Percentiles rank a stretch among this genome's conserved stretches.
phyloP scores from a whole-genome alignment of 1,140 invertebrate genomes.

The Pseudoatta argentina region DNA sequence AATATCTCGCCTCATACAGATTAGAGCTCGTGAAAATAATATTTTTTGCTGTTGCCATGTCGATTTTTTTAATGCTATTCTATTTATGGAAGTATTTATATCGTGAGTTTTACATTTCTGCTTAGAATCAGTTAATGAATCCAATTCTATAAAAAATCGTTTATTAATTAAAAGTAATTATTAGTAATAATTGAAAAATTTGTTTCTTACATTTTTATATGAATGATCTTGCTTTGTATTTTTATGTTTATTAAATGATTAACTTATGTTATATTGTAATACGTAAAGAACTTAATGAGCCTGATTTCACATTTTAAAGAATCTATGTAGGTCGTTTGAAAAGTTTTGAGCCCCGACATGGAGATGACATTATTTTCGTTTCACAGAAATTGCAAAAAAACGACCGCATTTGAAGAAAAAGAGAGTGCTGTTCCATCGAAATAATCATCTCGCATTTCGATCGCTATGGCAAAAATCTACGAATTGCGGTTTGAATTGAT shows the following conservation, averaged over 20 bases:
- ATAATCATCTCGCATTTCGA: too few relatives aligned
- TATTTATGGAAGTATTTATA: neutral
- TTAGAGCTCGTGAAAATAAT: slow-evolving; percentile 88
- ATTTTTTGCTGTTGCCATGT: slow-evolving; percentile 88
- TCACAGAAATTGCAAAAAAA: too few relatives aligned
- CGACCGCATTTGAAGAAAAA: too few relatives aligned
- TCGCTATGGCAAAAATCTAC: too few relatives aligned
- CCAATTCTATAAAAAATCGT: slow-evolving; percentile 25
- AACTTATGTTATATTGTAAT: neutral
- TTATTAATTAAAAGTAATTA: too few relatives aligned
- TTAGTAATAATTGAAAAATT: neutral
- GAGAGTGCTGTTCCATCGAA: too few relatives aligned
- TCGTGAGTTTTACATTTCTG: neutral
- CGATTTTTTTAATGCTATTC: slow-evolving; percentile 72
- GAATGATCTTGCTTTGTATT: neutral
- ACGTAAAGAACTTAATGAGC: neutral
- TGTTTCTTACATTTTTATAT: neutral
- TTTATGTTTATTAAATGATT: slow-evolving; percentile 4
- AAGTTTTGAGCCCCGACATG: too few relatives aligned
- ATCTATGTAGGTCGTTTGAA: neutral
- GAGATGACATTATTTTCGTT: too few relatives aligned
- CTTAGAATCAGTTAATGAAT: neutral
- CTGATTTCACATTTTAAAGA: neutral
- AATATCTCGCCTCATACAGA: slow-evolving; percentile 88
- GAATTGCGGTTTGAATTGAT: too few relatives aligned